These are phyloP conservation scores for Drosophila greeni DNA, from an alignment of 2,888 invertebrate species.

Conservation along the genomic window DNA sequence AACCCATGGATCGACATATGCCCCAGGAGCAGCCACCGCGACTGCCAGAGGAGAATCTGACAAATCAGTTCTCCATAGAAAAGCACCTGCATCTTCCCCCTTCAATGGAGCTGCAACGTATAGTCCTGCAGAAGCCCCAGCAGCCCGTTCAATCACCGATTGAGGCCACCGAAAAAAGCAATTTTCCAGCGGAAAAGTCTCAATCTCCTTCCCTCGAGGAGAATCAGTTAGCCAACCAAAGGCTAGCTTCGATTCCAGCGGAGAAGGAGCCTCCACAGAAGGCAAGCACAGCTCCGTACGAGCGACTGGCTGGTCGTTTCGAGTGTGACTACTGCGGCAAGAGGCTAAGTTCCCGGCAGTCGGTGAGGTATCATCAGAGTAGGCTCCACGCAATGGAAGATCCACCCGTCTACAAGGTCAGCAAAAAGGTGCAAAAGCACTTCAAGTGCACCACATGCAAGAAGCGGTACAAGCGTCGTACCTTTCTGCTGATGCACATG, in stretches of 20 bases:
- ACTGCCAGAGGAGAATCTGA: not conserved
- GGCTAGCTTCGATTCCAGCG: too few species aligned
- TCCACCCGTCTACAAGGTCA: not conserved
- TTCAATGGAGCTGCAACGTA: not conserved
- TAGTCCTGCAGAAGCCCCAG: constrained; percentile 3
- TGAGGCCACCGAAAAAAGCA: not conserved
- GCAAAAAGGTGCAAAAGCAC: not conserved
- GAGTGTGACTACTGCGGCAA: constrained; percentile 15
- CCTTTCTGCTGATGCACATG: constrained; percentile 32
- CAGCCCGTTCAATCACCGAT: not conserved
- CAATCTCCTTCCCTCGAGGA: not conserved
- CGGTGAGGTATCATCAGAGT: constrained; percentile 16
- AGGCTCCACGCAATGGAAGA: constrained; percentile 3
- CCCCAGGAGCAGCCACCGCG: not conserved
- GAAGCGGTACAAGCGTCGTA: constrained; percentile 28
- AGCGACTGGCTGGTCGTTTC: not conserved
- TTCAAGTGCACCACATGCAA: constrained; percentile 39
- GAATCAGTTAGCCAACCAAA: not conserved
- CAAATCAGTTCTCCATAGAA: constrained; percentile 1
- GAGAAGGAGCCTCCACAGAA: not conserved
- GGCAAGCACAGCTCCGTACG: too few species aligned
- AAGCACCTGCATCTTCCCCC: not conserved
- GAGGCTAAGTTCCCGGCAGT: constrained; percentile 16
- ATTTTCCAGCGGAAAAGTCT: not conserved
- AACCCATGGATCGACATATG: not conserved